Conservation (phyloP, 2,113 vertebrate species). For the Oreamnos americanus region DNA sequence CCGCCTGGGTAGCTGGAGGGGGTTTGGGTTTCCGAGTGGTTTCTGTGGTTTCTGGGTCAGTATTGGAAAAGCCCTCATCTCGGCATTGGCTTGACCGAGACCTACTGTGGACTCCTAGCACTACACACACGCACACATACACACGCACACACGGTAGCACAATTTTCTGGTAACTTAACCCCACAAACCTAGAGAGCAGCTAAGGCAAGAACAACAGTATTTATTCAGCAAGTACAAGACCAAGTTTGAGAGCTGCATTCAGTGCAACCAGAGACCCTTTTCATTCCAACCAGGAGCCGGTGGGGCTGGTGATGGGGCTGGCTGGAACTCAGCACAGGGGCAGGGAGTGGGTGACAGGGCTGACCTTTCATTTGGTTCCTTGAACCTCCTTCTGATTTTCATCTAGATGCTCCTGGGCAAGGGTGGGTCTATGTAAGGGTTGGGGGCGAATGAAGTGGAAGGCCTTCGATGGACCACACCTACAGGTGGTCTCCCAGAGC, state of each 20-base stretch:
- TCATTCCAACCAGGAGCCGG: constrained; percentile 6
- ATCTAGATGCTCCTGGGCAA: constrained; percentile 51
- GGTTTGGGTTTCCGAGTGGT: constrained; percentile 30
- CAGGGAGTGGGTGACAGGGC: neutral
- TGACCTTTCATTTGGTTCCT: constrained; percentile 26
- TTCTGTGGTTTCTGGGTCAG: constrained; percentile 53
- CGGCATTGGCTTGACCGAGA: constrained; percentile 59
- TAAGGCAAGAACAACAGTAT: constrained; percentile 78
- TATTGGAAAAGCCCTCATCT: constrained; percentile 50
- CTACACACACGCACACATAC: constrained; percentile 66
- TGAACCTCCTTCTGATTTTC: constrained; percentile 14
- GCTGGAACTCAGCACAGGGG: constrained; percentile 19
- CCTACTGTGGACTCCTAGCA: constrained; percentile 70
- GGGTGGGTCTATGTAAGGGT: neutral
- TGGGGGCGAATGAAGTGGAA: neutral
- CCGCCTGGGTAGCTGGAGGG: constrained; percentile 32
- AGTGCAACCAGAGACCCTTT: constrained; percentile 62
- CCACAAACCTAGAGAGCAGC: constrained; percentile 78
- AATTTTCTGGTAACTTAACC: constrained; percentile 72
- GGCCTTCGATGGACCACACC: neutral
- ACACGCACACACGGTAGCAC: constrained; percentile 69
- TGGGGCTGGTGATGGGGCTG: neutral
- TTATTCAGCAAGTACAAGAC: constrained; percentile 77
- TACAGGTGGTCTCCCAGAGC: neutral
- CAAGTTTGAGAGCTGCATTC: constrained; percentile 74